Conservation (phyloP, 2,113 vertebrate species). For the Chaetodon auriga region DNA sequence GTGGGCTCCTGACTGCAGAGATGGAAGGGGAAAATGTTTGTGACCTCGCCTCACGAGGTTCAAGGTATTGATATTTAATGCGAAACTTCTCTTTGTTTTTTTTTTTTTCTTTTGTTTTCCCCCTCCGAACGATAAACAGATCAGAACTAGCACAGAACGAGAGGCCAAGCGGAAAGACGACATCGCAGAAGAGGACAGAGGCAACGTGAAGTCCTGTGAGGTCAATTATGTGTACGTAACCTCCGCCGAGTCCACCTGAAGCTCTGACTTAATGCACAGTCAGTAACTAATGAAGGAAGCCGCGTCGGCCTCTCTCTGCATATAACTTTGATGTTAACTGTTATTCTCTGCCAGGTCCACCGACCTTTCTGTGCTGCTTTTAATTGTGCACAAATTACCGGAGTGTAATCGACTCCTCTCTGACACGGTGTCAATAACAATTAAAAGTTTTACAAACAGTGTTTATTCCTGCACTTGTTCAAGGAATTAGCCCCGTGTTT, state of each 20-base stretch:
- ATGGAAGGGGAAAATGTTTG: constrained; percentile 13
- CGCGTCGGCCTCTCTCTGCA: constrained; percentile 2
- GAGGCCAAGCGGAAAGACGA: constrained; percentile 92
- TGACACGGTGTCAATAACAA: neutral
- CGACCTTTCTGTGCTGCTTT: neutral
- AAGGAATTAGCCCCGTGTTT: no score
- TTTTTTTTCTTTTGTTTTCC: neutral
- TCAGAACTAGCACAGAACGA: constrained; percentile 90
- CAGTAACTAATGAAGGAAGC: neutral
- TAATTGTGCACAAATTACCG: neutral
- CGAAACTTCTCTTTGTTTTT: neutral
- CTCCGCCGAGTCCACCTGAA: neutral
- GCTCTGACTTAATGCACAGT: neutral
- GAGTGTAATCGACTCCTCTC: neutral
- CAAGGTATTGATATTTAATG: constrained; percentile 52
- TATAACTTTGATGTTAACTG: constrained; percentile 3
- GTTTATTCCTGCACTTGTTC: neutral
- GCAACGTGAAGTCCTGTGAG: constrained; percentile 96
- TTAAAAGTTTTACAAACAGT: neutral
- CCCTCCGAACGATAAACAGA: constrained; percentile 82
- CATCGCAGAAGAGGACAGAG: constrained; percentile 94
- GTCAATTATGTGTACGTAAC: constrained; percentile 95
- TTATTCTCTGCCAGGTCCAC: neutral
- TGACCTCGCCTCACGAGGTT: constrained; percentile 47
- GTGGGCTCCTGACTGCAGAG: constrained; percentile 28